Evolutionary conservation across 2,888 invertebrate species (phyloP).

Genomic region (Chrysolina haemoptera): DNA sequence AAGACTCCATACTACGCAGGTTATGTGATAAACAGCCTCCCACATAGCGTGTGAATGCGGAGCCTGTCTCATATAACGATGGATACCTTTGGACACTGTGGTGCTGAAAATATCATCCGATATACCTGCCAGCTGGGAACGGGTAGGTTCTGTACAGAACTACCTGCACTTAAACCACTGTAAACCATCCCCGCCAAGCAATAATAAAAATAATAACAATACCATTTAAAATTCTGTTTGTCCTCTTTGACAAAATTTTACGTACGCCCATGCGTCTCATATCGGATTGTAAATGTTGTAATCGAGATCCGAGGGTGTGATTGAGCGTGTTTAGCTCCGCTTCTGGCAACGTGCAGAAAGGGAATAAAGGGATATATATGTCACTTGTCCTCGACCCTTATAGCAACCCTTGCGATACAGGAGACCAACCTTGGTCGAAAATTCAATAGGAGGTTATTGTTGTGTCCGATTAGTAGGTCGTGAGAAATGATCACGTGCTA

Average conservation of each 20-base stretch:
- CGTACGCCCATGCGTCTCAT: constrained; percentile 10
- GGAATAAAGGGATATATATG: constrained; percentile 59
- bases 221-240: too few relatives aligned
- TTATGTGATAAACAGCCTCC: too few relatives aligned
- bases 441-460: constrained; percentile 19
- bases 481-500: not conserved
- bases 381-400: constrained; percentile 57
- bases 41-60: too few relatives aligned
- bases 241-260: not conserved
- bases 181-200: too few relatives aligned
- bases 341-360: constrained; percentile 56
- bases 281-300: constrained; percentile 64
- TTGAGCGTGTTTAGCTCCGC: constrained; percentile 61
- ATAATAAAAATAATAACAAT: too few relatives aligned
- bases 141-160: too few relatives aligned
- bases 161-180: too few relatives aligned
- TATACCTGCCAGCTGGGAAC: too few relatives aligned
- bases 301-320: constrained; percentile 65
- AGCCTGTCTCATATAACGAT: too few relatives aligned
- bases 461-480: not conserved
- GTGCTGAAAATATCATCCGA: too few relatives aligned
- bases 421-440: constrained; percentile 5
- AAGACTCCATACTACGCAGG: too few relatives aligned
- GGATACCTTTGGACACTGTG: too few relatives aligned
- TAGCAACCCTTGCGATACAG: constrained; percentile 22